A percentile compares a stretch with the other conserved stretches of the same genome.
Evolutionary conservation across 2,113 vertebrate species (phyloP).

Genomic region (Micronycteris hirsuta): DNA sequence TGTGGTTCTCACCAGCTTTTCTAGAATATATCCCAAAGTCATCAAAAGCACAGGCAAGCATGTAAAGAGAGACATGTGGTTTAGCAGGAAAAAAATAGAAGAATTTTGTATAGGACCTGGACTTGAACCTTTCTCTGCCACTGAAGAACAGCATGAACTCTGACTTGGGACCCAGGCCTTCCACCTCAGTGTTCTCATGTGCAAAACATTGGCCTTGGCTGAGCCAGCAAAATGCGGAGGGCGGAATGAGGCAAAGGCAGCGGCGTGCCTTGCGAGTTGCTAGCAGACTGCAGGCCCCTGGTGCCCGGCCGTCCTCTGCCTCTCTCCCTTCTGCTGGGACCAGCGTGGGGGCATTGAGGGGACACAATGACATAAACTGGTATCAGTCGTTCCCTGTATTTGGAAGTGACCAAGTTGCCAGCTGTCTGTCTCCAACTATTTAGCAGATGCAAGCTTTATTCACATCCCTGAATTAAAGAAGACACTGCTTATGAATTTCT

Average conservation of each 20-base stretch:
- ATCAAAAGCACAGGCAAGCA: slow-evolving; percentile 48
- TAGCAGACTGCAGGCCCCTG: accelerated
- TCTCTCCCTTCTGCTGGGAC: background rate
- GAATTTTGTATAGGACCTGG: background rate
- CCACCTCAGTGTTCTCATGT: background rate
- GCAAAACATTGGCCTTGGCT: no score
- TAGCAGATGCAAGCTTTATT: slow-evolving; percentile 35
- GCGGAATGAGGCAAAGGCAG: background rate
- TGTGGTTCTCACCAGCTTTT: slow-evolving; percentile 23
- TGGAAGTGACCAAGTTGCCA: slow-evolving; percentile 1
- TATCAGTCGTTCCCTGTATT: background rate
- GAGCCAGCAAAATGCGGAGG: background rate
- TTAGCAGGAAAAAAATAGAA: background rate
- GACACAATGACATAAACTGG: background rate
- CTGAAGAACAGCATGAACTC: no score
- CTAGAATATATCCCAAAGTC: slow-evolving; percentile 51
- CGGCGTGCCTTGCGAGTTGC: accelerated
- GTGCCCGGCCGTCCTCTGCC: accelerated
- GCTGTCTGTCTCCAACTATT: slow-evolving; percentile 24
- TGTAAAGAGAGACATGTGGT: slow-evolving; percentile 42
- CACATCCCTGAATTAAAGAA: slow-evolving; percentile 53
- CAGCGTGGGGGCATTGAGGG: accelerated
- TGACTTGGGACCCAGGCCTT: background rate
- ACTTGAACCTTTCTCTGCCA: background rate
- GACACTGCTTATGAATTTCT: background rate